Conservation (phyloP, 2,113 vertebrate genomes). For the Cervus canadensis region DNA sequence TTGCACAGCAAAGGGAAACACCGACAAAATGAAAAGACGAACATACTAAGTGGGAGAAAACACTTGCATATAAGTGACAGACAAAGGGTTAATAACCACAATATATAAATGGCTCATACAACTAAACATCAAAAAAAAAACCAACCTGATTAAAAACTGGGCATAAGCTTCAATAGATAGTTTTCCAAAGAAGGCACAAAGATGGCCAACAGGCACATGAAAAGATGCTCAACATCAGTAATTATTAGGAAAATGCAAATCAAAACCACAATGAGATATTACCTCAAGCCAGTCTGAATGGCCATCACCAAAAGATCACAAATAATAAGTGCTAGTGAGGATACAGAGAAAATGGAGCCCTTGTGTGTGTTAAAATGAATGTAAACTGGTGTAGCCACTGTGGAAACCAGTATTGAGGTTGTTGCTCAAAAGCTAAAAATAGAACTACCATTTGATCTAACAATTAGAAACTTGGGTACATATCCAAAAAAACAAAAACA, state of each 20-base stretch:
- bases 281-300: background rate
- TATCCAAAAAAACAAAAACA: background rate
- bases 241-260: too few species aligned
- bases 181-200: background rate
- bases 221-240: background rate
- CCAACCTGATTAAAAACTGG: background rate
- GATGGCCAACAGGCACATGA: background rate
- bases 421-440: background rate
- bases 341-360: background rate
- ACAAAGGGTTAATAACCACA: background rate
- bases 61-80: too few species aligned
- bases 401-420: background rate
- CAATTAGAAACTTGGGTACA: background rate
- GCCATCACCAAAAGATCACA: background rate
- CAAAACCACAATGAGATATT: background rate
- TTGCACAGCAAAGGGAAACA: background rate
- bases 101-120: too few species aligned
- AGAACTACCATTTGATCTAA: background rate
- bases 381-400: background rate
- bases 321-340: too few species aligned
- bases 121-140: too few species aligned
- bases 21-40: background rate
- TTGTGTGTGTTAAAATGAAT: too few species aligned
- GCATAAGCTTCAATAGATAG: background rate
- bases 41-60: fast-evolving